A percentile compares a stretch with the other conserved stretches of the same genome.
Conservation (phyloP, 2,888 invertebrate species). For the Eupithecia tripunctaria region DNA sequence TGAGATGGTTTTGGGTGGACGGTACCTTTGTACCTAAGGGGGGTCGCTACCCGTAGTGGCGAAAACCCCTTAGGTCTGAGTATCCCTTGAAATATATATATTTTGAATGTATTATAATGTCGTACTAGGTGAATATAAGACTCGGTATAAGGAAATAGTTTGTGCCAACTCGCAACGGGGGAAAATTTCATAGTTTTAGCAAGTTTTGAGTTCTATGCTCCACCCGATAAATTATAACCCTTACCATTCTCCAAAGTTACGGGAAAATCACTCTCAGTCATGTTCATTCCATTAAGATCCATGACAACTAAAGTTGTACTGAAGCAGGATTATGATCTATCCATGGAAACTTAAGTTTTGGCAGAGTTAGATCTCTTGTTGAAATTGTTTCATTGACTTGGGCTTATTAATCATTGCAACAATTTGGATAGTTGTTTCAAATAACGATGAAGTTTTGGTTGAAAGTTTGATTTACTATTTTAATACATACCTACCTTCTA, state of each 20-base stretch:
- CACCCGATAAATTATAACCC: background rate
- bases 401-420: constrained; percentile 28
- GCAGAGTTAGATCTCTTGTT: constrained; percentile 20
- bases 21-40: too few species aligned
- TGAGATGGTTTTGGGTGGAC: too few species aligned
- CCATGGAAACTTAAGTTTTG: background rate
- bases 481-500: too few species aligned
- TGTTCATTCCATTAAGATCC: background rate
- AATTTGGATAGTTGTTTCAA: constrained; percentile 32
- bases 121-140: background rate
- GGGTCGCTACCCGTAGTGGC: too few species aligned
- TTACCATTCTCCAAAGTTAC: background rate
- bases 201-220: background rate
- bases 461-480: background rate
- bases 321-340: background rate
- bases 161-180: background rate
- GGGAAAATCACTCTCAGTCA: background rate
- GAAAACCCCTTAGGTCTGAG: too few species aligned
- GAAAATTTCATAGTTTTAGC: background rate
- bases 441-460: background rate
- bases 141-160: background rate
- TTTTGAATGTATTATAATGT: background rate
- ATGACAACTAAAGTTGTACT: background rate
- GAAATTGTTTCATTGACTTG: constrained; percentile 24
- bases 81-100: background rate